These are phyloP conservation scores for Strigops habroptila DNA, from an alignment of 2,113 vertebrate genomes.

Conservation along the genomic window DNA sequence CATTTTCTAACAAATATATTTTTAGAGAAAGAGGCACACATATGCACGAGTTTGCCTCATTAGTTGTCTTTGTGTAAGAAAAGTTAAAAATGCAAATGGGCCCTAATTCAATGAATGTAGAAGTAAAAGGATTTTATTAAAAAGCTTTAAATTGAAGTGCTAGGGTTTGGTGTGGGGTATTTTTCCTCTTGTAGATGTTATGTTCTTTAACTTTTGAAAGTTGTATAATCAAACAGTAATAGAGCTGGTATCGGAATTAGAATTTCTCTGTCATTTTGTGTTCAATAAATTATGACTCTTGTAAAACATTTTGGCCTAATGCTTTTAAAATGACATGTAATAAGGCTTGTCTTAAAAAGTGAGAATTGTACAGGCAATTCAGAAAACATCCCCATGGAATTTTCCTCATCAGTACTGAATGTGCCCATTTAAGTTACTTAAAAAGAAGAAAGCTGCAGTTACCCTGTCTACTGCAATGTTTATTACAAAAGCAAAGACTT, in stretches of 20 bases:
- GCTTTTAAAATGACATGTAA: neutral
- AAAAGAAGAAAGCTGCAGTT: neutral
- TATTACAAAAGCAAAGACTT: neutral
- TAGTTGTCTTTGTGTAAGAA: neutral
- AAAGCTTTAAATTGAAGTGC: neutral
- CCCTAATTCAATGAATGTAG: neutral
- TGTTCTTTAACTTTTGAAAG: neutral
- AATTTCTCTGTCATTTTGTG: neutral
- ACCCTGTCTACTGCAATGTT: neutral
- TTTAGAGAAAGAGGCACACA: neutral
- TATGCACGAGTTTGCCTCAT: neutral
- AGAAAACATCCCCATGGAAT: neutral
- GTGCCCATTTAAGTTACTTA: neutral
- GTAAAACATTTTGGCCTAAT: neutral
- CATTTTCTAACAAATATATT: neutral
- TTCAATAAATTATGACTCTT: neutral
- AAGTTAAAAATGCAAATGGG: neutral
- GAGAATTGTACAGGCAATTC: neutral
- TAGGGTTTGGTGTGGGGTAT: neutral
- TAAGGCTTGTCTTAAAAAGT: neutral
- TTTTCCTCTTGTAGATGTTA: neutral
- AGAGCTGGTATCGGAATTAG: neutral
- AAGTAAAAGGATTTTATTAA: neutral
- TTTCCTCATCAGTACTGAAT: neutral
- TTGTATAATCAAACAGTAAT: neutral